These are phyloP conservation scores for Beroe forskalii DNA, from an alignment of 37 sponge, comb jelly and placozoan species.

Conservation along the genomic window DNA sequence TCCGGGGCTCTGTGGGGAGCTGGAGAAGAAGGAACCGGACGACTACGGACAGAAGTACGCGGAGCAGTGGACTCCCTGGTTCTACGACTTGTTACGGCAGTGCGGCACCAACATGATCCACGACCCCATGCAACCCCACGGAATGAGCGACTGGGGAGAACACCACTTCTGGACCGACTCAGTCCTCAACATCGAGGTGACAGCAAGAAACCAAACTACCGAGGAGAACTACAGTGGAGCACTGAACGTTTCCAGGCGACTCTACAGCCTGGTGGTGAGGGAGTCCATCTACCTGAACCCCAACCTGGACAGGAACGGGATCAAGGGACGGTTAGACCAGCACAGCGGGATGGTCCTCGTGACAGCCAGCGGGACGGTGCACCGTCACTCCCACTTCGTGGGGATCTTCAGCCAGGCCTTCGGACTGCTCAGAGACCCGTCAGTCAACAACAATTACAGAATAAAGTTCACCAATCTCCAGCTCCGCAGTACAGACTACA, in stretches of 20 bases:
- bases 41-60: constrained; percentile 64
- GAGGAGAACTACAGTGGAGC: constrained; percentile 44
- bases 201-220: background rate
- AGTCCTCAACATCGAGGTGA: constrained; percentile 40
- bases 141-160: constrained; percentile 54
- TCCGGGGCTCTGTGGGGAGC: background rate
- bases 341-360: constrained; percentile 8
- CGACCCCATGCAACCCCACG: constrained; percentile 9
- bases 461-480: constrained; percentile 28
- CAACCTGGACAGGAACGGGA: constrained; percentile 24
- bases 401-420: constrained; percentile 38
- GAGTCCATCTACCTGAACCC: constrained; percentile 55
- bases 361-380: constrained; percentile 15
- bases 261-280: constrained; percentile 43
- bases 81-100: constrained; percentile 57
- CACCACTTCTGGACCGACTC: constrained; percentile 68
- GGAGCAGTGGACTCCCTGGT: constrained; percentile 66
- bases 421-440: constrained; percentile 6
- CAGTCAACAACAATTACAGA: constrained; percentile 35
- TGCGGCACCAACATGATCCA: constrained; percentile 45
- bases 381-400: constrained; percentile 47
- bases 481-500: constrained; percentile 32
- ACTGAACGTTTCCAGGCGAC: background rate
- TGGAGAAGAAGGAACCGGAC: constrained; percentile 3
- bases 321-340: constrained; percentile 4